Conservation (phyloP, 2,888 invertebrate species). For the Plemyria rubiginata region DNA sequence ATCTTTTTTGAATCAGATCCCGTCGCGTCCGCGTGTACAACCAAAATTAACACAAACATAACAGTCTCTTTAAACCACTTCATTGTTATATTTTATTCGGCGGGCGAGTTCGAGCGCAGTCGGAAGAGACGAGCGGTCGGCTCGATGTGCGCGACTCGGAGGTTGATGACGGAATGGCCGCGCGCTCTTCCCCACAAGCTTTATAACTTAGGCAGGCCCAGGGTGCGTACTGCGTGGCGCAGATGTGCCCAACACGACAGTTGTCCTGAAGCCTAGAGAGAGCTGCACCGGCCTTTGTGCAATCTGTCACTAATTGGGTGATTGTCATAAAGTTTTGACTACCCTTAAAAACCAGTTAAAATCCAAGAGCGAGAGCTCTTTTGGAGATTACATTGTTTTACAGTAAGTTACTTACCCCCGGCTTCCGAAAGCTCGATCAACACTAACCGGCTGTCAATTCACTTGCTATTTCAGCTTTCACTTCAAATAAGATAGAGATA, state of each 20-base stretch:
- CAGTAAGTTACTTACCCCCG: no score
- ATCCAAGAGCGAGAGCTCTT: no score
- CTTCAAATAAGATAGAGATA: no score
- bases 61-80: slow-evolving; percentile 57
- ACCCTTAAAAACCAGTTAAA: not conserved
- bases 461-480: no score
- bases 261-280: slow-evolving; percentile 60
- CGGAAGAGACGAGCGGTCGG: slow-evolving; percentile 33
- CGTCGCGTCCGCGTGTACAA: slow-evolving; percentile 52
- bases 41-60: slow-evolving; percentile 51
- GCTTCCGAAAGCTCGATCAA: no score
- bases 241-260: slow-evolving; percentile 82
- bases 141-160: slow-evolving; percentile 48
- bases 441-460: no score
- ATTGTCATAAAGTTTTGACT: not conserved
- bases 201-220: slow-evolving; percentile 50
- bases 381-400: no score
- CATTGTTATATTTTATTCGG: slow-evolving; percentile 48
- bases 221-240: slow-evolving; percentile 56
- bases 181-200: slow-evolving; percentile 44
- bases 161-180: slow-evolving; percentile 56
- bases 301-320: slow-evolving; percentile 14
- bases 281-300: slow-evolving; percentile 37
- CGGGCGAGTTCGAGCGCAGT: slow-evolving; percentile 37
- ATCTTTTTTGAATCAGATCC: slow-evolving; percentile 47